phyloP scores from a whole-genome alignment of 2,888 invertebrate species.

The Agrochola litura region DNA sequence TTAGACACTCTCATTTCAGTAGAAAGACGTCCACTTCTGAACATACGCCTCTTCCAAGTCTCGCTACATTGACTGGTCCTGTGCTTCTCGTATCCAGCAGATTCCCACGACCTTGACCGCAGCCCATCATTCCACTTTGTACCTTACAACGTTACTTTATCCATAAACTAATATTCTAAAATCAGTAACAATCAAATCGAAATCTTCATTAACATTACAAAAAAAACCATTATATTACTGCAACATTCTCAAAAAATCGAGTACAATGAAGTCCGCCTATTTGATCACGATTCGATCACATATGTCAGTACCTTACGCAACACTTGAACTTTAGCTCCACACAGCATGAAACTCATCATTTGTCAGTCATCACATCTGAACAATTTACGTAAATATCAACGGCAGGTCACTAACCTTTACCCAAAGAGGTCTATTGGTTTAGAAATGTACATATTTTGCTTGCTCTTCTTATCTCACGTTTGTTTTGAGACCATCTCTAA shows the following conservation, averaged over 20 bases:
- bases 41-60: not conserved
- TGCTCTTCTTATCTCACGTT: constrained; percentile 63
- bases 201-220: not conserved
- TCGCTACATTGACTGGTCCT: not conserved
- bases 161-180: not conserved
- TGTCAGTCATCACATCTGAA: constrained; percentile 77
- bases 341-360: constrained; percentile 75
- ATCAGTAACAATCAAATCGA: not conserved
- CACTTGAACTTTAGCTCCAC: constrained; percentile 75
- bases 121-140: not conserved
- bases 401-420: constrained; percentile 70
- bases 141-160: not conserved
- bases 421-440: constrained; percentile 59
- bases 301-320: constrained; percentile 61
- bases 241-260: constrained; percentile 20
- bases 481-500: constrained; percentile 52
- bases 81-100: not conserved
- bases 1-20: not conserved
- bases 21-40: not conserved
- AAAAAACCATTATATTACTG: not conserved
- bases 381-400: constrained; percentile 76
- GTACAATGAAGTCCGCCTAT: constrained; percentile 23
- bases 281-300: constrained; percentile 38
- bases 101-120: not conserved
- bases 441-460: constrained; percentile 63